Conservation (phyloP, 2,797 vertebrate genomes). For the Hypotaenidia philippensis region DNA sequence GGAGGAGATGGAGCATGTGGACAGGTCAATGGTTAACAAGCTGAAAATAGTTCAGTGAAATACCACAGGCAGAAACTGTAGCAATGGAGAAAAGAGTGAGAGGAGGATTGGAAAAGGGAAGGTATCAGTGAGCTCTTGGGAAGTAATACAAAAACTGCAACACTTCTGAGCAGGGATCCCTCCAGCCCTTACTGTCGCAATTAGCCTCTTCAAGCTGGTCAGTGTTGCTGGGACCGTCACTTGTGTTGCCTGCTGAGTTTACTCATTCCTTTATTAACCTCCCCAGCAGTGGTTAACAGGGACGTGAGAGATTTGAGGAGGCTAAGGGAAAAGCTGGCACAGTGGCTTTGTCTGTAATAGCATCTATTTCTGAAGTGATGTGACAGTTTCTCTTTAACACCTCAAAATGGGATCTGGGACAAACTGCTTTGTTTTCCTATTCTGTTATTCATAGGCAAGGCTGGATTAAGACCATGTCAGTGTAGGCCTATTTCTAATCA, state of each 20-base stretch:
- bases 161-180: not conserved
- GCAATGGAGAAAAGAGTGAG: not conserved
- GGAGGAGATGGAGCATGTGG: not conserved
- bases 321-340: not conserved
- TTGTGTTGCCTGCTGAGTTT: constrained; percentile 14
- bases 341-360: not conserved
- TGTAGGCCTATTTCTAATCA: not conserved
- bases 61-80: not conserved
- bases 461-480: not conserved
- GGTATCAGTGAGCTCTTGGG: not conserved
- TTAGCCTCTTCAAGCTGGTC: not conserved
- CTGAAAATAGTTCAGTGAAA: constrained; percentile 8
- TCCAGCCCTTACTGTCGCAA: not conserved
- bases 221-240: not conserved
- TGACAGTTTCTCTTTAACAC: not conserved
- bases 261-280: not conserved
- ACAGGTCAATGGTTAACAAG: not conserved
- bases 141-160: not conserved
- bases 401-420: not conserved
- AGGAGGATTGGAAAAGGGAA: not conserved
- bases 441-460: not conserved
- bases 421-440: not conserved
- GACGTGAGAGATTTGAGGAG: not conserved
- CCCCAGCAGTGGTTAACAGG: not conserved
- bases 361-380: not conserved